These are phyloP conservation scores for Agapornis canus DNA, from an alignment of 2,797 vertebrate species.

Conservation along the genomic window DNA sequence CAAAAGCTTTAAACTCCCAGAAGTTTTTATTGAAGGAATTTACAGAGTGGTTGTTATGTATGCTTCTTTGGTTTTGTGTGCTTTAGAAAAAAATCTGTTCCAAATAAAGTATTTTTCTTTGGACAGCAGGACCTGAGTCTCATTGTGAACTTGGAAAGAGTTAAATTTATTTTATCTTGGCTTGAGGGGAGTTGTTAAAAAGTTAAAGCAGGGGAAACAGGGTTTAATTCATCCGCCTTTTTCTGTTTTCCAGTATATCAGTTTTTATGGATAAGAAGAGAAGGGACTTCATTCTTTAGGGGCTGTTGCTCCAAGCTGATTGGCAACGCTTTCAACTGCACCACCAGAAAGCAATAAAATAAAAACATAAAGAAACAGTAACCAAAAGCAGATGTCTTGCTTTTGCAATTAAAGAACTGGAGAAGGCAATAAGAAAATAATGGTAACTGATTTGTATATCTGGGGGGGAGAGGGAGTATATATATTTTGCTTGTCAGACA, in stretches of 20 bases:
- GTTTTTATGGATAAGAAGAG: not conserved
- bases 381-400: conserved; percentile 58
- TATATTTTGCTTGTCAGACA: not conserved
- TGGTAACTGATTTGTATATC: not conserved
- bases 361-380: conserved; percentile 19
- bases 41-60: not conserved
- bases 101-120: not conserved
- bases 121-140: not conserved
- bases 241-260: conserved; percentile 19
- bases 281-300: not conserved
- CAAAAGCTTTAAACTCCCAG: not conserved
- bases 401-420: conserved; percentile 22
- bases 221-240: not conserved
- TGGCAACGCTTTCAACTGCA: not conserved
- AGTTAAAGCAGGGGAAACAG: not conserved
- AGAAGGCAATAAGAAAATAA: conserved; percentile 3
- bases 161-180: conserved; percentile 24
- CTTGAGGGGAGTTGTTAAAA: conserved; percentile 23
- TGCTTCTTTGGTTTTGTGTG: not conserved
- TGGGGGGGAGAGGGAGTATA: not conserved
- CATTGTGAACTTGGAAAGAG: not conserved
- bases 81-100: not conserved
- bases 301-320: not conserved
- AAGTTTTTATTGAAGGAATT: not conserved
- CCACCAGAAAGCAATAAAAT: conserved; percentile 42